Percentiles rank a stretch among this genome's conserved stretches.
Evolutionary conservation across 2,113 vertebrate genomes (phyloP).

Genomic region (Phrynocephalus versicolor): DNA sequence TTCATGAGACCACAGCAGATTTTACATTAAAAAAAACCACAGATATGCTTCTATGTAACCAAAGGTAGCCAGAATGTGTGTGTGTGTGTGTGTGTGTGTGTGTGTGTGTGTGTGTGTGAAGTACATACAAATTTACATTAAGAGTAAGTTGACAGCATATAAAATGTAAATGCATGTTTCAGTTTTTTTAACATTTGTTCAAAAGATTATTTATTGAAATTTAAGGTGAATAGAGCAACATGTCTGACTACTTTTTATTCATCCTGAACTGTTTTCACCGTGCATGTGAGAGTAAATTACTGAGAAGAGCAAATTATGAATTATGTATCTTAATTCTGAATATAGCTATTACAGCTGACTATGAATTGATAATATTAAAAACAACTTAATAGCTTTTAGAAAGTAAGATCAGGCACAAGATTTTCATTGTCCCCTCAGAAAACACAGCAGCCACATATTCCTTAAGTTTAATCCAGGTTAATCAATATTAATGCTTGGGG

Average conservation of each 20-base stretch:
- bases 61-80: no score
- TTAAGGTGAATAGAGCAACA: not conserved
- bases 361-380: not conserved
- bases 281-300: not conserved
- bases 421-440: not conserved
- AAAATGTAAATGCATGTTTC: no score
- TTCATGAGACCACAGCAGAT: not conserved
- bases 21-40: no score
- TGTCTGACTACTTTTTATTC: not conserved
- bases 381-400: not conserved
- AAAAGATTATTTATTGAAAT: not conserved
- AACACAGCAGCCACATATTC: not conserved
- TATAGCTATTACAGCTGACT: not conserved
- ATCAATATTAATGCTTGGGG: not conserved
- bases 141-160: no score
- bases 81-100: no score
- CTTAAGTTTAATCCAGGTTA: not conserved
- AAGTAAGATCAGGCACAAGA: not conserved
- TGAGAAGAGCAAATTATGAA: not conserved
- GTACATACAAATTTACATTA: no score
- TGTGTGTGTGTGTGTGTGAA: no score
- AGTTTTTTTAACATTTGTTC: no score
- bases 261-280: not conserved
- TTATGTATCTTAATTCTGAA: not conserved
- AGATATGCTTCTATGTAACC: no score